Evolutionary conservation across 1,140 invertebrate genomes (phyloP), one percentile per base, ranked within the genome.

Genomic region (Pollicipes pollicipes): DNA sequence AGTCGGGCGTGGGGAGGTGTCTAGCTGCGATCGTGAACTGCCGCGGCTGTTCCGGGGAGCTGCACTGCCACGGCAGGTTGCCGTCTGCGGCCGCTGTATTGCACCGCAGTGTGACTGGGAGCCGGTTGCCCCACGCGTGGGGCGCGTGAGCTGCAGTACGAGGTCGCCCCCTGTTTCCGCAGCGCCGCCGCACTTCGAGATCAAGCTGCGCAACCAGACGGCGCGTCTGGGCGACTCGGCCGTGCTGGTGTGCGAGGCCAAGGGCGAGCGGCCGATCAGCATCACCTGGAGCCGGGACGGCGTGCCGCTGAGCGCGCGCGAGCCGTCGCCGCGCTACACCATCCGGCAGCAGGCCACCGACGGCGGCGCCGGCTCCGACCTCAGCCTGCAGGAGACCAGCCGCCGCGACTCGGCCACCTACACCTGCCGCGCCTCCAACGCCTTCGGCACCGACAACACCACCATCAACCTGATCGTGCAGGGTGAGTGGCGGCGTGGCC

Each of bases 271-370:
- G 83, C 94, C 95, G 30, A 91, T 98, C 78, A 91, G 91, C 75
- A 94, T 97, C 68, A 84, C 93, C 29, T 97, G 95, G 95, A 94
- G 92, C 80, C 93, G 93, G 86, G 93, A 95, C 79, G 93, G 91
- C 69, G 82, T 84, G 10, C 81, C 84, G 31, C 81, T 90, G 37
- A 27, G 63, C 63, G 27, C 24, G 21, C 24, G 63, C 63, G 63
- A 27, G 27, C 21, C 63, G 21, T 64, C 63, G 27, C 63, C 63
- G 21, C 88, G 91, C 70, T 95, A 94, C 80, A 94, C 92, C 3
- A 94, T 95, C 76, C 86, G 90, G 69, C 92, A 95, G 81, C 91
- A 94, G 80, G 91, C 91, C 76, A 79, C 91, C 31, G 85, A 88
- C 1, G 89, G 90, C 75, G 91, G 92, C 70, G 90, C 95, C 13